phyloP scores from a whole-genome alignment of 1,140 invertebrate species.

The Drosophila kohkoa region DNA sequence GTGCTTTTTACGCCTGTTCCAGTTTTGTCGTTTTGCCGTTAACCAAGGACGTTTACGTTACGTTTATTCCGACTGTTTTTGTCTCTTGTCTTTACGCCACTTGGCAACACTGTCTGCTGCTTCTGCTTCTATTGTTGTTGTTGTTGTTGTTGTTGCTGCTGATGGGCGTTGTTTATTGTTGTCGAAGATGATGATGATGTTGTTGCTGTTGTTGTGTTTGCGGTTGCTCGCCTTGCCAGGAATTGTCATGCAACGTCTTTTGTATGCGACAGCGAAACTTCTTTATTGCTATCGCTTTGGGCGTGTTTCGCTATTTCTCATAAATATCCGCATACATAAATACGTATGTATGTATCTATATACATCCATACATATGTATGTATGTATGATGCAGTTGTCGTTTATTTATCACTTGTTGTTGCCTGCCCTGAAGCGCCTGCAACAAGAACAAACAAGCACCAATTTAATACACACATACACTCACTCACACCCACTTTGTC shows the following conservation, averaged over 20 bases:
- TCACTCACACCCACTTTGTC: too few species aligned
- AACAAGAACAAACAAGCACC: slow-evolving; percentile 1
- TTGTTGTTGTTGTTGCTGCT: slow-evolving; percentile 7
- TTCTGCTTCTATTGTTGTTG: slow-evolving; percentile 18
- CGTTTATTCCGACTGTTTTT: slow-evolving; percentile 45
- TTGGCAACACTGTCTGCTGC: slow-evolving; percentile 47
- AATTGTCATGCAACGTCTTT: slow-evolving; percentile 14
- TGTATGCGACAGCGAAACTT: slow-evolving; percentile 30
- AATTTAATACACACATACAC: slow-evolving; percentile 4
- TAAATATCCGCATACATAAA: slow-evolving; percentile 16
- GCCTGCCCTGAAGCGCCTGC: not conserved
- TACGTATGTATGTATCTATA: too few species aligned
- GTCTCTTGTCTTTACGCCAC: slow-evolving; percentile 41
- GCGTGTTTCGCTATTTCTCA: slow-evolving; percentile 43
- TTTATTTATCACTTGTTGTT: slow-evolving; percentile 45
- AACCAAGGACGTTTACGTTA: slow-evolving; percentile 50
- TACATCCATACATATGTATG: not conserved
- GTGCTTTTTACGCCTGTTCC: slow-evolving; percentile 50
- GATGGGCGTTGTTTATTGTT: slow-evolving; percentile 4
- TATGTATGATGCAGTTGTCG: slow-evolving; percentile 13
- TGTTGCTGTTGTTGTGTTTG: slow-evolving; percentile 7
- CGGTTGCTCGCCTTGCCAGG: not conserved
- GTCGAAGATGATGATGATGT: slow-evolving; percentile 12
- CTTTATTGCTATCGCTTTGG: slow-evolving; percentile 44
- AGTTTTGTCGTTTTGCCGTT: slow-evolving; percentile 51